Base-by-base conservation (phyloP, 1,140 invertebrate species). In the Phymorhynchus buccinoides region DNA sequence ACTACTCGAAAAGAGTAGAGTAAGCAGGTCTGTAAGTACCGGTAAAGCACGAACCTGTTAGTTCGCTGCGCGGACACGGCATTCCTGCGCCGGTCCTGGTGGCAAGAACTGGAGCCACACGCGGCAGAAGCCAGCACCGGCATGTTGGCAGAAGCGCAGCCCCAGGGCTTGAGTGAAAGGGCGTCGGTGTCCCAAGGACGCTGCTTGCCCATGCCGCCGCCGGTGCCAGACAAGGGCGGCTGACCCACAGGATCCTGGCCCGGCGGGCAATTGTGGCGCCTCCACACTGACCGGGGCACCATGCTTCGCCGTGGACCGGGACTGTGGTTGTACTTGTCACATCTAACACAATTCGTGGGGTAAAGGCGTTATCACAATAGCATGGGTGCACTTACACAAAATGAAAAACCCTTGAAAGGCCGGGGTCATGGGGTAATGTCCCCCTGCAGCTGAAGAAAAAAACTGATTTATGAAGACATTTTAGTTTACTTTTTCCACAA, bases 271-370 rank as follows among this genome's bases (percentile, higher is more conserved):
- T 27, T 78, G 75, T 78, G 75, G 27, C 75, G 75, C 27, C 30
- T 41, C 80, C 80, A 82, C 3, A 82, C 18, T 37, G 32, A 30
- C 32, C 80, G 80, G 6, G 56, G 56, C 30, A 82, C 56, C 3
- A 35, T n/a, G n/a, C n/a, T 9, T 48, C 80, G 80, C 35, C 52
- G 62, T 3, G 32, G 52, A 56, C 52, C 66, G 30, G 42, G 42
- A 35, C 30, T 32, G 18, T 32, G 78, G 42, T 48, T 9, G 27
- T 48, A 62, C 56, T 27, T 62, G 56, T 27, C 56, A n/a, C n/a
- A n/a, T n/a, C n/a, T n/a, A n/a, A n/a, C n/a, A n/a, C n/a, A n/a
- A n/a, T n/a, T n/a, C n/a, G n/a, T n/a, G n/a, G n/a, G n/a, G n/a
- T n/a, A n/a, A n/a, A n/a, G n/a, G n/a, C n/a, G n/a, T 66, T 66